Conservation (phyloP, 2,113 vertebrate genomes). For the Taxidea taxus region DNA sequence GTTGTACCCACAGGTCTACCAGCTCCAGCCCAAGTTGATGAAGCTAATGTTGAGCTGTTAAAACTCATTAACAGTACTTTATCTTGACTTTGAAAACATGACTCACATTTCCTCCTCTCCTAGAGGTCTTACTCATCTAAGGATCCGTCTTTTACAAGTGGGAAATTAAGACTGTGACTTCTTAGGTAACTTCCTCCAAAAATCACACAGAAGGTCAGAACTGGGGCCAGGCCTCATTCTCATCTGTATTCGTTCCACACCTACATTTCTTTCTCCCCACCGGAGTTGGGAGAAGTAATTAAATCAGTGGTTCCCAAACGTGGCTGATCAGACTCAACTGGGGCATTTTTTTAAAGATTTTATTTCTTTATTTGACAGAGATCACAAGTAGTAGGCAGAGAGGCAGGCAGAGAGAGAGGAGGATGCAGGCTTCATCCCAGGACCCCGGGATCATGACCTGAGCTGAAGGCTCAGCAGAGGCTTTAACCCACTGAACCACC, state of each 20-base stretch:
- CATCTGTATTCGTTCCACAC: not conserved
- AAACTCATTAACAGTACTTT: conserved; percentile 42
- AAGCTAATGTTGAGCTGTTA: conserved; percentile 15
- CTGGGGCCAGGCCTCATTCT: not conserved
- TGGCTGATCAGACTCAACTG: not conserved
- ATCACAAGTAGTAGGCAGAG: too few relatives aligned
- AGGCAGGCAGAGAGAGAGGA: too few relatives aligned
- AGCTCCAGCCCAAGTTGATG: conserved; percentile 16
- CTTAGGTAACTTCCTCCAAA: conserved; percentile 31
- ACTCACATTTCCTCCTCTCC: conserved; percentile 38
- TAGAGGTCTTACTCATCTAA: conserved; percentile 51
- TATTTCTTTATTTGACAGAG: too few relatives aligned
- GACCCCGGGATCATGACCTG: too few relatives aligned
- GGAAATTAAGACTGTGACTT: conserved; percentile 25
- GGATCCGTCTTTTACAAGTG: not conserved
- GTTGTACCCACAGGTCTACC: not conserved
- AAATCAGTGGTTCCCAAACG: conserved; percentile 9
- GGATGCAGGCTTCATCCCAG: too few relatives aligned
- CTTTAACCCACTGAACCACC: too few relatives aligned
- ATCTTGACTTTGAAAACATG: conserved; percentile 49
- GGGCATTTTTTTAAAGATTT: not conserved
- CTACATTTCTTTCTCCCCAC: not conserved
- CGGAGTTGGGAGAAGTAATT: not conserved
- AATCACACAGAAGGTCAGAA: conserved; percentile 36
- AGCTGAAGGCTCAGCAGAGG: too few relatives aligned